phyloP scores from a whole-genome alignment of 1,140 invertebrate genomes.

The Thaumatotibia leucotreta region DNA sequence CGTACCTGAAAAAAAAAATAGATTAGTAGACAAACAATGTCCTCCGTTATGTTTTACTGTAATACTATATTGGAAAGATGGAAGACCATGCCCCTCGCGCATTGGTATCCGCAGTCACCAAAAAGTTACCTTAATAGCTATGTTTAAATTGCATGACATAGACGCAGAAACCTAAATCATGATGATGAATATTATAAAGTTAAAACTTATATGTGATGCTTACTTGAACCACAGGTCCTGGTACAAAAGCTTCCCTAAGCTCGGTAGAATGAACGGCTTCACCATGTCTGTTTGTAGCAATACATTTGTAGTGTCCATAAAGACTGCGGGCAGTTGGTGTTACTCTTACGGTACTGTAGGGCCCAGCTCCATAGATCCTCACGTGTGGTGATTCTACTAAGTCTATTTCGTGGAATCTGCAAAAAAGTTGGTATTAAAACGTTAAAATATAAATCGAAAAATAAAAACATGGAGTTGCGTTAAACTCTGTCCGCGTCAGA shows the following conservation, averaged over 20 bases:
- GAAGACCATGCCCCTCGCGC: no score
- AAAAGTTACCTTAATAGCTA: no score
- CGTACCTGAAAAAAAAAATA: slow-evolving; percentile 76
- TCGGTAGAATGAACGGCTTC: slow-evolving; percentile 80
- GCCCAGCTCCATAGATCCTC: slow-evolving; percentile 80
- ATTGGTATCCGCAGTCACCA: no score
- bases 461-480: no score
- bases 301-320: slow-evolving; percentile 89
- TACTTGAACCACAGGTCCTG: slow-evolving; percentile 55
- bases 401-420: slow-evolving; percentile 73
- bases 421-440: slow-evolving; percentile 13
- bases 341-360: slow-evolving; percentile 83
- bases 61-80: no score
- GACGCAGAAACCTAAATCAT: no score
- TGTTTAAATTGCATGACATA: no score
- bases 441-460: no score
- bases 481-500: no score
- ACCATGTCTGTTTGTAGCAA: slow-evolving; percentile 88
- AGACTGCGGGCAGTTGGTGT: slow-evolving; percentile 79
- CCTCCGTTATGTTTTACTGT: no score
- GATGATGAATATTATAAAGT: no score
- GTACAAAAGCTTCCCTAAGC: slow-evolving; percentile 82
- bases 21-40: no score
- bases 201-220: slow-evolving; percentile 16
- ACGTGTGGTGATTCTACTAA: slow-evolving; percentile 77